Evolutionary conservation across 2,888 invertebrate species (phyloP), one percentile per base, ranked within the genome.

Genomic region (Lasioglossum pauxillum): DNA sequence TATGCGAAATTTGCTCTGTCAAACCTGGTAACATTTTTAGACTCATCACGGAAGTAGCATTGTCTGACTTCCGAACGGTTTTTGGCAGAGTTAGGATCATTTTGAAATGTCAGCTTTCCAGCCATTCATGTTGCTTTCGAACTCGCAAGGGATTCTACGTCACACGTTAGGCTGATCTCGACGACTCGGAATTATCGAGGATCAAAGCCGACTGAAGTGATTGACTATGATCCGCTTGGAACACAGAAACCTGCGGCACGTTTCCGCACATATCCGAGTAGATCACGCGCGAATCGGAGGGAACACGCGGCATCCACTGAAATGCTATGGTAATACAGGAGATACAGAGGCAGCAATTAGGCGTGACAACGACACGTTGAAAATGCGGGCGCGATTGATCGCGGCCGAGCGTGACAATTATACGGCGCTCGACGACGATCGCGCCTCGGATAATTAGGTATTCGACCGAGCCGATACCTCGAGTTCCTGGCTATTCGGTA

Each of bases 361-460:
- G 35, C 23, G 38, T 16, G 35, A 23, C 78, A 35, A 69, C 46
- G 44, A 16, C 44, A 64, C 38, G 53, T 53, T 27, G 27, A 71
- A 77, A 77, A 67, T 77, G 49, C 77, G 14, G 23, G 14, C 41
- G 31, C 72, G 78, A 72, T 71, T 57, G 71, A 78, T 78, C 69
- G 69, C n/a, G 31, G 44, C 46, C 53, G 78, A n/a, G 27, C 38
- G 38, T n/a, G 49, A 73, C 53, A 78, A 53, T 78, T 78, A 78
- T n/a, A 31, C 71, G 35, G 71, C 78, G 69, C n/a, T n/a, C 69
- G 23, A 78, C 60, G 27, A 64, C 12, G 60, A 64, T 64, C 60
- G 27, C 27, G 27, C 27, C 16, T 31, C 60, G 60, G 60, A 31
- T 64, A 64, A 64, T 64, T 64, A 64, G 60, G 60, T 64, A 64